Evolutionary conservation across 2,888 invertebrate genomes (phyloP), one percentile per base, ranked within the genome.

Genomic region (Homarus gammarus): DNA sequence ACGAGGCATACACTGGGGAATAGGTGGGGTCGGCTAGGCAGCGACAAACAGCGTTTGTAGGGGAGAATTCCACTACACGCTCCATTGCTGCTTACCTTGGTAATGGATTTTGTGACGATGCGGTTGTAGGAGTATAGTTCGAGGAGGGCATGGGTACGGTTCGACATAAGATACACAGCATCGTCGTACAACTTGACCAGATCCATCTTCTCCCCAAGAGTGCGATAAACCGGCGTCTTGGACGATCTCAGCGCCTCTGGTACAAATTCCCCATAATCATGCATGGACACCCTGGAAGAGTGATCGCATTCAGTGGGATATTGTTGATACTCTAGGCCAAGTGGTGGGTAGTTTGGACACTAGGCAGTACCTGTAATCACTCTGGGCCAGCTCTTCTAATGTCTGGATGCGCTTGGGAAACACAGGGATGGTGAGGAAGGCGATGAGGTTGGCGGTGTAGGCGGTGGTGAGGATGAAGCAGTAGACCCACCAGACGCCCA

Each of bases 371-470:
- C 89, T 72, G 81, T 85, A 85, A 15, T 82, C 49, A 31, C 85
- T 85, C 44, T 75, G 36, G 2, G 85, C 85, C 36, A 90, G 51
- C 38, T 90, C 81, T 38, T 85, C 27, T 31, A 85, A 81, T 12
- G 89, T 90, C 68, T 85, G 75, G 44, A 90, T 72, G 22, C 81
- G 49, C 36, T 64, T 38, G 12, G 85, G 89, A 51, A 73, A 85
- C 31, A 85, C 73, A n/a, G 85, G 89, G 31, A 86, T 85, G 61
- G 89, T 85, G 49, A 90, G 82, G 82, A 90, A 90, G 70, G 89
- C 85, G 44, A 90, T 81, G 75, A 85, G 89, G 68, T 85, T 90
- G 27, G 89, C 89, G 15, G 84, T 90, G 87, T 90, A 90, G 72
- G 90, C 87, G 22, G 40, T 70, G 36, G 84, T 73, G 38, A 84